These are phyloP conservation scores for Amphipyra berbera DNA, from an alignment of 2,888 invertebrate species.

Conservation along the genomic window DNA sequence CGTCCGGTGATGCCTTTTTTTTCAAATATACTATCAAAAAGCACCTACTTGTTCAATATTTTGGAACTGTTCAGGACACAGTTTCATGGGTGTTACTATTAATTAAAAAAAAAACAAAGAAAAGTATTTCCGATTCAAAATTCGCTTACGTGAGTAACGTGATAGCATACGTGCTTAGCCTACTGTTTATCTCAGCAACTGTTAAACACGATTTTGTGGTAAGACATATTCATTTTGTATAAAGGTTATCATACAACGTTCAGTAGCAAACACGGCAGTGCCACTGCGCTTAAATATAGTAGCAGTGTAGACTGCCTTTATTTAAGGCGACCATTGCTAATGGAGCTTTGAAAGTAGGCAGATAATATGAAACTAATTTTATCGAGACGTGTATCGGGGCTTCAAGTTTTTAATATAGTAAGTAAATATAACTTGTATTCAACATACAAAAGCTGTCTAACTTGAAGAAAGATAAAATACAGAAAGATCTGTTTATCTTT, in stretches of 20 bases:
- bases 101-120: too few relatives aligned
- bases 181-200: too few relatives aligned
- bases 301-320: slow-evolving; percentile 1
- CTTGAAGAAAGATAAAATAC: background rate
- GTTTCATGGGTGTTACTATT: too few relatives aligned
- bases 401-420: background rate
- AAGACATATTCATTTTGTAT: background rate
- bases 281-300: slow-evolving; percentile 4
- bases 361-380: background rate
- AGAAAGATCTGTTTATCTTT: too few relatives aligned
- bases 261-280: slow-evolving; percentile 6
- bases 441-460: background rate
- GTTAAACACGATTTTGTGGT: too few relatives aligned
- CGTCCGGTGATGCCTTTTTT: too few relatives aligned
- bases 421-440: background rate
- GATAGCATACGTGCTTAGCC: too few relatives aligned
- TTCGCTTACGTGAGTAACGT: too few relatives aligned
- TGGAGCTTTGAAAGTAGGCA: slow-evolving; percentile 35
- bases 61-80: too few relatives aligned
- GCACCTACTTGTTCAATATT: too few relatives aligned
- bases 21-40: too few relatives aligned
- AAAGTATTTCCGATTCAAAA: too few relatives aligned
- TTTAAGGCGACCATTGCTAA: slow-evolving; percentile 16
- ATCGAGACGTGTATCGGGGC: slow-evolving; percentile 17
- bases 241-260: slow-evolving; percentile 31